Percentiles rank a stretch among this genome's conserved stretches.
Evolutionary conservation across 2,888 invertebrate species (phyloP).

Genomic region (Conus canariensis): DNA sequence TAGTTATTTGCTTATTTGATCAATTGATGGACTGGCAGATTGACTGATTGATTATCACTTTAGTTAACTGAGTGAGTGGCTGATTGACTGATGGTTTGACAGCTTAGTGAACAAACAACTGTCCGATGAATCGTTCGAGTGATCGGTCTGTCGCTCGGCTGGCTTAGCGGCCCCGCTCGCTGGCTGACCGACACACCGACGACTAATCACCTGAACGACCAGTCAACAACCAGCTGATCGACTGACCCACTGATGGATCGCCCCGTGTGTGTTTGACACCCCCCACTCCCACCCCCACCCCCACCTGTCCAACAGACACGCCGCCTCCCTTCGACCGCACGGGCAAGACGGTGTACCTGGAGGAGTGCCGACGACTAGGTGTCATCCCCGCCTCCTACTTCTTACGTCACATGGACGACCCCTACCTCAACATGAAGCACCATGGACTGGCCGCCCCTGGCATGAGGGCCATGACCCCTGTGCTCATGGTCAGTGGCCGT

Average conservation of each 20-base stretch:
- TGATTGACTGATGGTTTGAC: too few species aligned
- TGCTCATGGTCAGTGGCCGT: conserved; percentile 71
- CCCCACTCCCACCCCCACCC: too few species aligned
- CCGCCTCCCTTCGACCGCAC: conserved; percentile 72
- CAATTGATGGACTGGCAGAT: background rate
- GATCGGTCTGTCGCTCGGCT: too few species aligned
- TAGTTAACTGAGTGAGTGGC: too few species aligned
- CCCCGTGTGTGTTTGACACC: too few species aligned
- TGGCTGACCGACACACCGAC: too few species aligned
- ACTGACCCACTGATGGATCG: too few species aligned
- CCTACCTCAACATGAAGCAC: conserved; percentile 74
- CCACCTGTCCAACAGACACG: background rate
- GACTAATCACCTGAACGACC: too few species aligned
- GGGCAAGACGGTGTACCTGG: conserved; percentile 73
- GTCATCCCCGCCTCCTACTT: conserved; percentile 77
- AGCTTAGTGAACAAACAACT: too few species aligned
- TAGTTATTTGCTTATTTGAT: background rate
- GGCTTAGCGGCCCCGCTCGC: too few species aligned
- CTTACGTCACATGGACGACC: conserved; percentile 76
- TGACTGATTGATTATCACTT: background rate
- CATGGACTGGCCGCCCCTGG: conserved; percentile 76
- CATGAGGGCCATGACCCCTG: conserved; percentile 75
- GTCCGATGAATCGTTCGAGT: too few species aligned
- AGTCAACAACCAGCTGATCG: too few species aligned
- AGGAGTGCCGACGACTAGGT: conserved; percentile 72